These are phyloP conservation scores for Eupithecia insigniata DNA, from an alignment of 2,888 invertebrate species.

Conservation along the genomic window DNA sequence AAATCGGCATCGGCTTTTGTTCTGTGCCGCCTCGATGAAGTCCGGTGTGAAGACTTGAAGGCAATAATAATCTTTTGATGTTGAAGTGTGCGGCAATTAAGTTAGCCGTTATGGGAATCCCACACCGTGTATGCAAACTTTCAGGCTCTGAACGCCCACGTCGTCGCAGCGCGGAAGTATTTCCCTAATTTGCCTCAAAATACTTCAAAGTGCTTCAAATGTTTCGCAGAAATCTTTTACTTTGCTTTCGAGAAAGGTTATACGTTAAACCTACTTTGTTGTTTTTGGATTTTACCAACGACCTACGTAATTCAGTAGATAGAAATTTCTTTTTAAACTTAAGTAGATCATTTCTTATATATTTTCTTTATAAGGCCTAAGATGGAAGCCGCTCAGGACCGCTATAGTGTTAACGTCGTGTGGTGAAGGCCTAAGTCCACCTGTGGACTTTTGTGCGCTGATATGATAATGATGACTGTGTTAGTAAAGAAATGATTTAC, in stretches of 20 bases:
- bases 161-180: constrained; percentile 19
- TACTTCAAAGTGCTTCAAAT: constrained; percentile 18
- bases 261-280: not conserved
- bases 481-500: too few relatives aligned
- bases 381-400: too few relatives aligned
- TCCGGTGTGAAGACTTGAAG: too few relatives aligned
- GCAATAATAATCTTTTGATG: too few relatives aligned
- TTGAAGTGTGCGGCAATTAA: too few relatives aligned
- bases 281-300: not conserved
- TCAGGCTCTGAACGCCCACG: constrained; percentile 8
- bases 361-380: not conserved
- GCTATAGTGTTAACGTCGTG: too few relatives aligned
- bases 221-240: constrained; percentile 13
- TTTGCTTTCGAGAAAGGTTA: constrained; percentile 2
- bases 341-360: not conserved
- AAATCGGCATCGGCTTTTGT: too few relatives aligned
- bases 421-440: too few relatives aligned
- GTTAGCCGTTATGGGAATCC: too few relatives aligned
- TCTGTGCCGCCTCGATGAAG: too few relatives aligned
- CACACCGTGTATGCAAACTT: not conserved
- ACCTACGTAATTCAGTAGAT: not conserved
- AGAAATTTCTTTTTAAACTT: not conserved
- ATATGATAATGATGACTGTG: too few relatives aligned
- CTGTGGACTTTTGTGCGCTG: too few relatives aligned
- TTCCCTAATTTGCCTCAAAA: constrained; percentile 26